Percentiles rank a stretch among this genome's conserved stretches.
Conservation (phyloP, 2,797 vertebrate genomes). For the Hirundo rustica region DNA sequence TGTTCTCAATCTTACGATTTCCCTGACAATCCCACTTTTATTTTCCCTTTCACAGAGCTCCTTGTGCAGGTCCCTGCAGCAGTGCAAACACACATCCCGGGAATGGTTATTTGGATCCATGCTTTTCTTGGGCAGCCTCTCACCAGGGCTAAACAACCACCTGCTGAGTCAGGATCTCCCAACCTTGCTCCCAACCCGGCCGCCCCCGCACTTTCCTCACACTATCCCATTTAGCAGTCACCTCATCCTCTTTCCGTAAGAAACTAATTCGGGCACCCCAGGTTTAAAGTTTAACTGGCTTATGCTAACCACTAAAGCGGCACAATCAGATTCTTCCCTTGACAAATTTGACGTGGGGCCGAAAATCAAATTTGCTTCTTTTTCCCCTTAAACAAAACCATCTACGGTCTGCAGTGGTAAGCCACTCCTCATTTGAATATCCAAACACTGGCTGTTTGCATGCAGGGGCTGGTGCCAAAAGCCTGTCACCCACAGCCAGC, state of each 20-base stretch:
- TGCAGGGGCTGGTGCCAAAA: neutral
- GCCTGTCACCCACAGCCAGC: neutral
- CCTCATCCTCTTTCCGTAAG: neutral
- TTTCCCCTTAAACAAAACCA: conserved; percentile 26
- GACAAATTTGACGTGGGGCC: neutral
- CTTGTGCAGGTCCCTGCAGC: neutral
- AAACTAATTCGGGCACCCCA: conserved; percentile 33
- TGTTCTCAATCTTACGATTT: neutral
- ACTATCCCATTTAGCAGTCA: conserved; percentile 29
- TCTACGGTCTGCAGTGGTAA: neutral
- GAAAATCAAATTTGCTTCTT: neutral
- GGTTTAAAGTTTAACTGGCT: conserved; percentile 45
- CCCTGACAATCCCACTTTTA: neutral
- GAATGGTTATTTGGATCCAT: neutral
- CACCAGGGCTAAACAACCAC: neutral
- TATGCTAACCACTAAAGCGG: neutral
- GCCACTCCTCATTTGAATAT: neutral
- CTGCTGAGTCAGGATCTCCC: neutral
- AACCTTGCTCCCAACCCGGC: neutral
- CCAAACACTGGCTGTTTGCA: neutral
- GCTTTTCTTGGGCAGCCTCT: neutral
- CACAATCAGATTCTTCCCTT: neutral
- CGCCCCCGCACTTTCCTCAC: neutral
- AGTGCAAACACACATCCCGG: neutral
- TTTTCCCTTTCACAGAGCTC: neutral